These are phyloP conservation scores for Callyntrura guangdongensis DNA, from an alignment of 2,888 invertebrate species.

Conservation along the genomic window DNA sequence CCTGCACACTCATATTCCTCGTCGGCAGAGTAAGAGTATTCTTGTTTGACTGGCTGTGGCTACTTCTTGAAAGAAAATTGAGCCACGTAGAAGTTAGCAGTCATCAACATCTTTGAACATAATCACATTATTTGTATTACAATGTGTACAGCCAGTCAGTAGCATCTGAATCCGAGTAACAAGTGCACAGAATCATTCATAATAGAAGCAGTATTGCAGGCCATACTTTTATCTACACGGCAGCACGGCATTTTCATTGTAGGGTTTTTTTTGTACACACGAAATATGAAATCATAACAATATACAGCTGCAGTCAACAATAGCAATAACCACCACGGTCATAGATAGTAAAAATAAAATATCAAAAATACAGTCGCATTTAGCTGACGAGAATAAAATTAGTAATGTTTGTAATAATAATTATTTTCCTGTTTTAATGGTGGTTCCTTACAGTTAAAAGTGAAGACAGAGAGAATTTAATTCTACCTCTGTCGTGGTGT, in stretches of 20 bases:
- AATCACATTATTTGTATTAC: background rate
- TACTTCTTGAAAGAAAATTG: slow-evolving; percentile 52
- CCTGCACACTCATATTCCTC: slow-evolving; percentile 6
- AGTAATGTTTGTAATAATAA: background rate
- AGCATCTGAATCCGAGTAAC: background rate
- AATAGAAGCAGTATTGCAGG: too few species aligned
- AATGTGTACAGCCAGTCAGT: background rate
- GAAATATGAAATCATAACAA: background rate
- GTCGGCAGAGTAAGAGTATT: slow-evolving; percentile 14
- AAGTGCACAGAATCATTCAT: background rate
- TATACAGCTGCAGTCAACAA: slow-evolving; percentile 23
- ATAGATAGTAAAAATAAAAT: too few species aligned
- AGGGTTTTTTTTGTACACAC: background rate
- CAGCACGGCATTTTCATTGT: background rate
- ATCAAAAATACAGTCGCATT: background rate
- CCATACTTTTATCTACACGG: background rate
- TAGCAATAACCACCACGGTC: background rate
- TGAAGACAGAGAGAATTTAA: background rate
- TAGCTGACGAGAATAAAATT: background rate
- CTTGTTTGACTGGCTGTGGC: slow-evolving; percentile 58
- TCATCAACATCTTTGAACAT: slow-evolving; percentile 32
- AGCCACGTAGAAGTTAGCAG: slow-evolving; percentile 48
- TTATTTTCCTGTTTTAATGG: slow-evolving; percentile 1
- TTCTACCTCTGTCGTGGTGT: background rate
- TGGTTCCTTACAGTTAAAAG: slow-evolving; percentile 5